Evolutionary conservation across 2,888 invertebrate genomes (phyloP).

Genomic region (Ennomos erosarius): DNA sequence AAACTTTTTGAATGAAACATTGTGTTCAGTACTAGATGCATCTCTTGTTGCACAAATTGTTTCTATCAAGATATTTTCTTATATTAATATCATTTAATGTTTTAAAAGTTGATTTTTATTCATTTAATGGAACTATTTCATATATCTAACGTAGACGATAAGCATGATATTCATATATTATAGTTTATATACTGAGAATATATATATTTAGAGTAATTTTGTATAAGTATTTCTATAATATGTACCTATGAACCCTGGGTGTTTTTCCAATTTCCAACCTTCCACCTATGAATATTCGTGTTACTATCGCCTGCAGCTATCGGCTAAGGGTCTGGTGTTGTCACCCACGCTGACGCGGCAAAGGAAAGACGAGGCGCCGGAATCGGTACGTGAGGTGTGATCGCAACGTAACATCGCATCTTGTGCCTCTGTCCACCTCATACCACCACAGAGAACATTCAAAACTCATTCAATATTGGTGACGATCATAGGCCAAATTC

Average conservation of each 20-base stretch:
- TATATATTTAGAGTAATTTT: background rate
- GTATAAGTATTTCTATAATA: conserved; percentile 8
- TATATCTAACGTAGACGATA: no score
- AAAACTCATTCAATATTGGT: background rate
- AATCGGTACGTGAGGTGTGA: conserved; percentile 67
- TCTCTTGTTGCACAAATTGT: no score
- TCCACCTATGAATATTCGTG: conserved; percentile 50
- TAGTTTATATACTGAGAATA: no score
- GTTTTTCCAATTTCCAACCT: conserved; percentile 41
- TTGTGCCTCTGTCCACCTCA: conserved; percentile 27
- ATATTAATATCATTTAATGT: no score
- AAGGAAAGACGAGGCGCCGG: conserved; percentile 56
- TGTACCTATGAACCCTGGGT: conserved; percentile 11
- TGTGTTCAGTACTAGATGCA: no score
- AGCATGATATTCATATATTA: no score
- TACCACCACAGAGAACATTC: conserved; percentile 6
- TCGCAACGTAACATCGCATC: conserved; percentile 30
- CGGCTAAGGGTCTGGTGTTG: conserved; percentile 75
- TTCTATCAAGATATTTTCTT: no score
- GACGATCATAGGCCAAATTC: no score
- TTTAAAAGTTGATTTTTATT: no score
- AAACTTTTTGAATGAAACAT: no score
- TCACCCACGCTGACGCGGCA: conserved; percentile 71
- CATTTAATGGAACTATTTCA: no score
- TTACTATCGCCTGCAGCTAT: conserved; percentile 69